These are phyloP conservation scores for Colletes gigas DNA, from an alignment of 1,140 invertebrate species.

Conservation along the genomic window DNA sequence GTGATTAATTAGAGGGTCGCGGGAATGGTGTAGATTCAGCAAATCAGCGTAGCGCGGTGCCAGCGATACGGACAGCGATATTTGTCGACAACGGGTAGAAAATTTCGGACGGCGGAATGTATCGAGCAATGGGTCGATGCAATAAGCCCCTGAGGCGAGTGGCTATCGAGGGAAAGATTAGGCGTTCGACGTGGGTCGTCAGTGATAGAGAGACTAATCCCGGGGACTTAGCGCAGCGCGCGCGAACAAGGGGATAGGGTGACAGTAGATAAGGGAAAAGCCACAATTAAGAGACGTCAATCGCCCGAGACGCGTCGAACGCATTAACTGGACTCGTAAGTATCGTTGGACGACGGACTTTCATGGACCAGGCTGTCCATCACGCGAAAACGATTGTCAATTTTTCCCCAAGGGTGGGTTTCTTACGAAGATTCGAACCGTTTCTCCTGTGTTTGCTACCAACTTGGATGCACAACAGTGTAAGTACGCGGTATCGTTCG, in stretches of 20 bases:
- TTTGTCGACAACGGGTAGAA: conserved; percentile 43
- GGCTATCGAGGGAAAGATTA: conserved; percentile 74
- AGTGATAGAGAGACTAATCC: conserved; percentile 79
- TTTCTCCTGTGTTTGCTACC: too few relatives aligned
- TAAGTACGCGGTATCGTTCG: too few relatives aligned
- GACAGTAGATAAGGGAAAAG: conserved; percentile 79
- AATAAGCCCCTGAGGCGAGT: conserved; percentile 36
- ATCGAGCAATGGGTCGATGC: conserved; percentile 40
- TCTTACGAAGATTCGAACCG: too few relatives aligned
- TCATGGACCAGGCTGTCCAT: background rate
- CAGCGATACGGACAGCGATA: conserved; percentile 40
- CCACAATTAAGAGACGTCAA: conserved; percentile 77
- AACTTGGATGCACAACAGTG: too few relatives aligned
- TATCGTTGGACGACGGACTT: background rate
- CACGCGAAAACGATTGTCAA: background rate
- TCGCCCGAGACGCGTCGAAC: conserved; percentile 50
- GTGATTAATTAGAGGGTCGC: conserved; percentile 41
- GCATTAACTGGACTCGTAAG: conserved; percentile 6
- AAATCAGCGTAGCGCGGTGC: conserved; percentile 10
- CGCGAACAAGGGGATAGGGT: conserved; percentile 67
- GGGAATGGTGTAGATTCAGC: conserved; percentile 46
- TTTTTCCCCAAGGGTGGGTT: too few relatives aligned
- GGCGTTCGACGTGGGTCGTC: conserved; percentile 69
- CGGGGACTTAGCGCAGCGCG: conserved; percentile 63
- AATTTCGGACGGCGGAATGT: conserved; percentile 47